A percentile compares a stretch with the other conserved stretches of the same genome.
Conservation (phyloP, 2,797 vertebrate genomes). For the Neosilurus mollespiculum region DNA sequence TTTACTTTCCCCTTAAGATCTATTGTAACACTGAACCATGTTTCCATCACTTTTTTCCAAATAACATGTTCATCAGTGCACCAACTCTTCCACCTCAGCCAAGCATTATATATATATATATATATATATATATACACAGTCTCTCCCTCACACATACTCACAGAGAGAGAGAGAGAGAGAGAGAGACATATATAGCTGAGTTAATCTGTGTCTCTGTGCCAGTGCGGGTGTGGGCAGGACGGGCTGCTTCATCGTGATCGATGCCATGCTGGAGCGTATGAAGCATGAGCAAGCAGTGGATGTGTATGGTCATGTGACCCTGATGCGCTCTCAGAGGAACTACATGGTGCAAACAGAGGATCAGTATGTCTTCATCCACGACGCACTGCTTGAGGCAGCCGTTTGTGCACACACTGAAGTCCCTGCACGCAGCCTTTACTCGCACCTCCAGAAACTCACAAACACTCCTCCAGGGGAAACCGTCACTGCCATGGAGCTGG, state of each 20-base stretch:
- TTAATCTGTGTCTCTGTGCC: conserved; percentile 32
- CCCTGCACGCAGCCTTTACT: conserved; percentile 86
- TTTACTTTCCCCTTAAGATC: too few species aligned
- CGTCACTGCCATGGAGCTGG: conserved; percentile 89
- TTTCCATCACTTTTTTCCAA: neutral
- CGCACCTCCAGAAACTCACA: conserved; percentile 92
- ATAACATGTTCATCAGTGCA: neutral
- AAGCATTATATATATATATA: neutral
- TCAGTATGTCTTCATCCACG: conserved; percentile 95
- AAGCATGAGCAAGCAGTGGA: conserved; percentile 94
- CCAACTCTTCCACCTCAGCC: neutral
- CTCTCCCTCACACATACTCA: too few species aligned
- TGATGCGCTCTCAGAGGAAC: conserved; percentile 95
- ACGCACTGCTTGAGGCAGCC: conserved; percentile 90
- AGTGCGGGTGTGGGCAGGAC: conserved; percentile 91
- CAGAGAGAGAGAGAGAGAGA: too few species aligned
- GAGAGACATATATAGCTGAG: conserved; percentile 11
- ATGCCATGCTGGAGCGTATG: conserved; percentile 96
- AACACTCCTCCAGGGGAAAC: conserved; percentile 84
- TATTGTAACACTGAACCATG: neutral
- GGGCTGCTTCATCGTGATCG: conserved; percentile 92
- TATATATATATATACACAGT: too few species aligned
- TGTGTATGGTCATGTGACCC: conserved; percentile 93
- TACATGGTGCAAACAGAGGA: conserved; percentile 99
- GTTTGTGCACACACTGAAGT: conserved; percentile 89